Percentiles rank a stretch among this genome's conserved stretches.
phyloP scores from a whole-genome alignment of 2,888 invertebrate species.

The Caenorhabditis parvicauda region DNA sequence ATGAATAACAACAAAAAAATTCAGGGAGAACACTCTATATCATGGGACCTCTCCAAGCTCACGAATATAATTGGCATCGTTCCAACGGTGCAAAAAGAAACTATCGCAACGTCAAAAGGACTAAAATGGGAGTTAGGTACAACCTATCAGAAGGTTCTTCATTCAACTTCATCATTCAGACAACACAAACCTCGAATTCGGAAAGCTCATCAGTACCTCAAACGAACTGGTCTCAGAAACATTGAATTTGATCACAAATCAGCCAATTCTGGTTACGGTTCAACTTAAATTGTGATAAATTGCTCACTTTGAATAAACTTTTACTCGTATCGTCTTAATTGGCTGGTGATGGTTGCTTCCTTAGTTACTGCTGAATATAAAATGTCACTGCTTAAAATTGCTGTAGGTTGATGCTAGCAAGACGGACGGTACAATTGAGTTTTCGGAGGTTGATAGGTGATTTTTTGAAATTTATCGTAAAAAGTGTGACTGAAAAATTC shows the following conservation, averaged over 20 bases:
- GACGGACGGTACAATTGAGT: too few relatives aligned
- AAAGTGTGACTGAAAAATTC: too few relatives aligned
- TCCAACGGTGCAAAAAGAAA: constrained; percentile 46
- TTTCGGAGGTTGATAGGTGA: too few relatives aligned
- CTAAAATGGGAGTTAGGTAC: constrained; percentile 50
- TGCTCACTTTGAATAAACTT: too few relatives aligned
- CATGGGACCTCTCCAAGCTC: constrained; percentile 6
- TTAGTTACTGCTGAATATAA: too few relatives aligned
- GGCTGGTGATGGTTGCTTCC: too few relatives aligned
- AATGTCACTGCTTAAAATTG: too few relatives aligned
- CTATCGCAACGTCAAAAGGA: constrained; percentile 48
- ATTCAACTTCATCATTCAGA: constrained; percentile 13
- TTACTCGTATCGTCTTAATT: too few relatives aligned
- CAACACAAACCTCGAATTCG: constrained; percentile 22
- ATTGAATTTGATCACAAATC: constrained; percentile 19
- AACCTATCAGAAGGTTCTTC: neutral
- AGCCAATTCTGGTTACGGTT: constrained; percentile 32
- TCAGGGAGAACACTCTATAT: constrained; percentile 18
- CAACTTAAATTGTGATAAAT: constrained; percentile 19
- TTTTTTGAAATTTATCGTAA: too few relatives aligned
- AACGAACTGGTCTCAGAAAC: constrained; percentile 20
- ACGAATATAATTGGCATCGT: constrained; percentile 46
- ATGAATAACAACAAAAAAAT: too few relatives aligned
- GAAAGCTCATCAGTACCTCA: constrained; percentile 31
- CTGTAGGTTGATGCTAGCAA: too few relatives aligned